Conservation (phyloP, 2,797 vertebrate genomes). For the Silurus lanzhouensis region DNA sequence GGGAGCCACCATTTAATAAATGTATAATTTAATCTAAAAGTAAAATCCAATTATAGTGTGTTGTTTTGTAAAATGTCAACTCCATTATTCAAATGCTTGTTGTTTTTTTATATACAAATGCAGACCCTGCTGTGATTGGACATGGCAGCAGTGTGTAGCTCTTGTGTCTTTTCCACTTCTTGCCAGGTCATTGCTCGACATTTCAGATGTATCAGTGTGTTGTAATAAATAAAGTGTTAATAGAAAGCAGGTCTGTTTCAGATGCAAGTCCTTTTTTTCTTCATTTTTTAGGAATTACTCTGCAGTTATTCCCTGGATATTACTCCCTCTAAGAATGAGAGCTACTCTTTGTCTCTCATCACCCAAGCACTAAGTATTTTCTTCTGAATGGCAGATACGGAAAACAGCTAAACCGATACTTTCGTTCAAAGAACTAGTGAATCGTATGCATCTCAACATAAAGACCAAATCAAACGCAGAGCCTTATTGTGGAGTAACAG, state of each 20-base stretch:
- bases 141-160: background rate
- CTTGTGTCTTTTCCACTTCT: background rate
- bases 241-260: background rate
- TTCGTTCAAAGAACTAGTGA: slow-evolving; percentile 10
- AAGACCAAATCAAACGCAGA: slow-evolving; percentile 21
- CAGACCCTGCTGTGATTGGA: background rate
- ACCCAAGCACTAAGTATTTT: slow-evolving; percentile 15
- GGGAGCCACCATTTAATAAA: background rate
- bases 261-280: background rate
- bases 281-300: background rate
- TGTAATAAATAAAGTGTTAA: background rate
- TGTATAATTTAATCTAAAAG: background rate
- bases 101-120: background rate
- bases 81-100: background rate
- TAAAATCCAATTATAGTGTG: background rate
- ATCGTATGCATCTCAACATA: slow-evolving; percentile 18
- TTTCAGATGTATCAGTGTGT: background rate
- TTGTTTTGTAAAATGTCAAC: background rate
- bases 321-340: slow-evolving; percentile 2
- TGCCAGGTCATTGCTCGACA: background rate
- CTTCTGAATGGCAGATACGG: slow-evolving; percentile 1
- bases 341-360: slow-evolving; percentile 24
- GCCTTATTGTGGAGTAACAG: slow-evolving; percentile 14
- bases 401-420: slow-evolving; percentile 20
- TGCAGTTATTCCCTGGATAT: background rate